Evolutionary conservation across 2,797 vertebrate genomes (phyloP).

Genomic region (Phaenicophaeus curvirostris): DNA sequence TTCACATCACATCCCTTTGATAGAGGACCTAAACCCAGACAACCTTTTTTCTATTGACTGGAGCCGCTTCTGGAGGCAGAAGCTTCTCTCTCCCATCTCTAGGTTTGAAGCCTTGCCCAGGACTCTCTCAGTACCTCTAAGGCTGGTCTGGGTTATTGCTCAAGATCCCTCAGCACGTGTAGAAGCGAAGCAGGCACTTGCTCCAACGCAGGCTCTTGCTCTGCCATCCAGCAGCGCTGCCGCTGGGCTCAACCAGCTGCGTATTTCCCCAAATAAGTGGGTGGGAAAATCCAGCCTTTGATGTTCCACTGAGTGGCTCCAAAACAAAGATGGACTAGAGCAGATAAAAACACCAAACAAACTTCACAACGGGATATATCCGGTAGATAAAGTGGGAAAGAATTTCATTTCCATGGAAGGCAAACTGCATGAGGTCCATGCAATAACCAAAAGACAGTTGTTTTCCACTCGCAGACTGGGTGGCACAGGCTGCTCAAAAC

Average conservation of each 20-base stretch:
- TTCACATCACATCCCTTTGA: background rate
- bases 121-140: background rate
- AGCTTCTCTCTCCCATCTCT: background rate
- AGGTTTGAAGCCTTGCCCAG: background rate
- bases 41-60: background rate
- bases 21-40: fast-evolving
- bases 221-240: background rate
- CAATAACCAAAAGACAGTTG: background rate
- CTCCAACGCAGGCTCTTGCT: background rate
- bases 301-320: background rate
- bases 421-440: background rate
- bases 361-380: conserved; percentile 17
- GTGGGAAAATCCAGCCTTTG: conserved; percentile 33
- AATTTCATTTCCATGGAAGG: background rate
- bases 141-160: background rate
- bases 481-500: background rate
- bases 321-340: background rate
- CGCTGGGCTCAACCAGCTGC: background rate
- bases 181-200: background rate
- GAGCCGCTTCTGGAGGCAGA: background rate
- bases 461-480: background rate
- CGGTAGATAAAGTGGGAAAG: background rate
- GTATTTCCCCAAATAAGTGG: background rate
- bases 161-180: background rate
- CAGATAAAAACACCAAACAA: conserved; percentile 17